Percentiles rank a stretch among this genome's conserved stretches.
phyloP scores from a whole-genome alignment of 2,888 invertebrate genomes.

The Trichacis sp. region DNA sequence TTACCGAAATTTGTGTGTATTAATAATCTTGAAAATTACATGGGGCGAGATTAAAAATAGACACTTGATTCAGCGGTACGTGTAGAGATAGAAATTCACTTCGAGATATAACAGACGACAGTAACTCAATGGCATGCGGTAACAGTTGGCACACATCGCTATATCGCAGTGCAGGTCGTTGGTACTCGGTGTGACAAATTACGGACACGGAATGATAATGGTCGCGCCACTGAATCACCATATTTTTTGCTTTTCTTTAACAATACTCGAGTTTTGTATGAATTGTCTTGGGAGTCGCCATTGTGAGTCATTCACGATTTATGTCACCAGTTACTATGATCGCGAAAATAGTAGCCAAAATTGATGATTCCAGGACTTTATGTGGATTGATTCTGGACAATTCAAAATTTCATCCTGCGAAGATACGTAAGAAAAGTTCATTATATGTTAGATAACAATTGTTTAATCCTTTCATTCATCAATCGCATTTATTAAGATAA shows the following conservation, averaged over 20 bases:
- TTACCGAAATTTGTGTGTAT: background rate
- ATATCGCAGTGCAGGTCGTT: constrained; percentile 34
- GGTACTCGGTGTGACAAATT: constrained; percentile 43
- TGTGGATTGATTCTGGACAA: too few species aligned
- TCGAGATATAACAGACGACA: constrained; percentile 20
- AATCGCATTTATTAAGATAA: too few species aligned
- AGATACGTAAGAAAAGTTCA: too few species aligned
- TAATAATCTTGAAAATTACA: background rate
- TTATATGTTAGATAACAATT: too few species aligned
- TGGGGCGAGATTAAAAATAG: constrained; percentile 21
- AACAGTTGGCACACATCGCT: constrained; percentile 41
- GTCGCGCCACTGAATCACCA: constrained; percentile 38
- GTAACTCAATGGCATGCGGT: constrained; percentile 34
- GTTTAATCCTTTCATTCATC: too few species aligned
- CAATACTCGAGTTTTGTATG: constrained; percentile 36
- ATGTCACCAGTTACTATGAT: constrained; percentile 19
- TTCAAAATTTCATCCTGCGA: too few species aligned
- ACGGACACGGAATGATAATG: constrained; percentile 44
- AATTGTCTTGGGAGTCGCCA: constrained; percentile 29
- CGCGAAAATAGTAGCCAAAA: background rate
- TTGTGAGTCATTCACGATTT: constrained; percentile 37
- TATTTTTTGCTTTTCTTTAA: constrained; percentile 35
- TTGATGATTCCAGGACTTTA: background rate
- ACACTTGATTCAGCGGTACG: constrained; percentile 13
- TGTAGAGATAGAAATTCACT: constrained; percentile 17